These are phyloP conservation scores for Athene cunicularia DNA, from an alignment of 2,113 vertebrate species.

Conservation along the genomic window DNA sequence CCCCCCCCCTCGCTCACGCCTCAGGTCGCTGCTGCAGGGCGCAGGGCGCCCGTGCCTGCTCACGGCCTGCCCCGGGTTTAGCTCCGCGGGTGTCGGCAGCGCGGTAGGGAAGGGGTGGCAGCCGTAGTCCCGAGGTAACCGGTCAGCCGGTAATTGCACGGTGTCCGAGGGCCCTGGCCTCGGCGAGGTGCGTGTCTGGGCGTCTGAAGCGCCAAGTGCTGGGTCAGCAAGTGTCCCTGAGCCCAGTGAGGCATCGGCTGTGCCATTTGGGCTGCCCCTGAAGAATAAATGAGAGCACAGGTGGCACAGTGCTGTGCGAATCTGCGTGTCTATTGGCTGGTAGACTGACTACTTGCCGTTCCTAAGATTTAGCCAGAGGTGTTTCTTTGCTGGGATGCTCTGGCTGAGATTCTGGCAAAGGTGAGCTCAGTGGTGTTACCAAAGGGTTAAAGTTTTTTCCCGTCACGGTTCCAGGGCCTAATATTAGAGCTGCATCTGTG, in stretches of 20 bases:
- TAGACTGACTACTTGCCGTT: background rate
- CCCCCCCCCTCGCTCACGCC: background rate
- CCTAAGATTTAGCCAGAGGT: background rate
- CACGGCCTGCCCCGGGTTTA: background rate
- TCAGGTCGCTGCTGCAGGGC: background rate
- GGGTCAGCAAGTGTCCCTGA: background rate
- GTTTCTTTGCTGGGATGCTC: background rate
- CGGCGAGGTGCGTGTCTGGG: background rate
- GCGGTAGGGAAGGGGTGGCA: background rate
- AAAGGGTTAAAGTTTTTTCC: background rate
- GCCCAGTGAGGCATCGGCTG: background rate
- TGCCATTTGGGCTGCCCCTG: background rate
- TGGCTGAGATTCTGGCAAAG: background rate
- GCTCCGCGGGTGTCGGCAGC: background rate
- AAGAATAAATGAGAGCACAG: background rate
- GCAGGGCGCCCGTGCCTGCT: background rate
- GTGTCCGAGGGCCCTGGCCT: accelerated
- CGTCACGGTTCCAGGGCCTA: background rate
- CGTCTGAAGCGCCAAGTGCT: accelerated
- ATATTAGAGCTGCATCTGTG: accelerated
- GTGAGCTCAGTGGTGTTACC: background rate
- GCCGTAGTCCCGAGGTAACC: background rate
- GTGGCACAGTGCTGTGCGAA: background rate
- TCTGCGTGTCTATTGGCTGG: accelerated
- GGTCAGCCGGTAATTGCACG: accelerated